A percentile compares a stretch with the other conserved stretches of the same genome.
phyloP scores from a whole-genome alignment of 2,888 invertebrate species.

The Trichogramma evanescens region DNA sequence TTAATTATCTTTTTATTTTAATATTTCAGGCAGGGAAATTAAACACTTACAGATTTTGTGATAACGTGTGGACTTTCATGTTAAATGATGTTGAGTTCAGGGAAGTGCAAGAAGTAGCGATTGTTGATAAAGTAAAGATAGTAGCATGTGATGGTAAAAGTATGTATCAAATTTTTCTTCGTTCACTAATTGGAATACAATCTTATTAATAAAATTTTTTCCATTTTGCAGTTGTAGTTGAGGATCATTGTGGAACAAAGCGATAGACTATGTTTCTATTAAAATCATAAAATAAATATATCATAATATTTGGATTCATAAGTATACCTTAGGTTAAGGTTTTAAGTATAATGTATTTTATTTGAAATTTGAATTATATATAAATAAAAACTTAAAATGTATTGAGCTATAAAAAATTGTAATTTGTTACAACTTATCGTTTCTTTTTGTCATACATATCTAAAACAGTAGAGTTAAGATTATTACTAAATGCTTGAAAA shows the following conservation, averaged over 20 bases:
- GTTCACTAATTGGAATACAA: background rate
- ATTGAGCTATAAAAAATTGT: background rate
- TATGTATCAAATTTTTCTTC: slow-evolving; percentile 47
- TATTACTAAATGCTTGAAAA: slow-evolving; percentile 69
- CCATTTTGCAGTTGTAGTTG: slow-evolving; percentile 32
- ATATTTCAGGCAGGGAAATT: slow-evolving; percentile 61
- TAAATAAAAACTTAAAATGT: background rate
- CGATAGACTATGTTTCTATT: slow-evolving; percentile 30
- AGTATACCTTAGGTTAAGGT: background rate
- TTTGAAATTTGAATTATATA: background rate
- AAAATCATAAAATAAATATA: background rate
- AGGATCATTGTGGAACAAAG: too few species aligned
- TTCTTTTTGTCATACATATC: slow-evolving; percentile 26
- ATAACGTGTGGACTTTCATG: slow-evolving; percentile 99
- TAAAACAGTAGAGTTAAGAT: slow-evolving; percentile 53
- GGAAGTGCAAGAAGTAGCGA: slow-evolving; percentile 87
- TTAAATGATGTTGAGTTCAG: slow-evolving; percentile 95
- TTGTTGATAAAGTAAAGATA: slow-evolving; percentile 92
- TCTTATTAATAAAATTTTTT: slow-evolving; percentile 11
- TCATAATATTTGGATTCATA: background rate
- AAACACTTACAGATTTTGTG: slow-evolving; percentile 92
- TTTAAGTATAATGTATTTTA: background rate
- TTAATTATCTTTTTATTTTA: background rate
- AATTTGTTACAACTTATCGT: background rate
- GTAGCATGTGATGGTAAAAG: slow-evolving; percentile 97